Conservation (phyloP, 1,140 invertebrate species). For the Lasioglossum albipes region DNA sequence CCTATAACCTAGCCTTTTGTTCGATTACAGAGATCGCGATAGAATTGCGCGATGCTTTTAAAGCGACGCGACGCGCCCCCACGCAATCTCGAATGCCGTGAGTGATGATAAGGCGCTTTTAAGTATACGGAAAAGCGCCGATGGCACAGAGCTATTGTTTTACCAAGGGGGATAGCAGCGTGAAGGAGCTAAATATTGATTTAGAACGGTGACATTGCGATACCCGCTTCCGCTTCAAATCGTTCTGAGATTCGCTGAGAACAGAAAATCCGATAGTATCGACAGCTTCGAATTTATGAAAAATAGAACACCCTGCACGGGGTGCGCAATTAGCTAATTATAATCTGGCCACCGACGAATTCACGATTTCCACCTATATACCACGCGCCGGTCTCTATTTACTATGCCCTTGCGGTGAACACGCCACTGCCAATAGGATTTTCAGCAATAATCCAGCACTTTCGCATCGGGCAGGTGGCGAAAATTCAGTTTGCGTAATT, state of each 20-base stretch:
- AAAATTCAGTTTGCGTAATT: constrained; percentile 64
- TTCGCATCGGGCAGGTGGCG: constrained; percentile 51
- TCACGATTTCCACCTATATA: constrained; percentile 22
- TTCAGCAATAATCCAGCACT: constrained; percentile 46
- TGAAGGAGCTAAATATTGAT: background rate
- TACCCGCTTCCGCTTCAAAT: too few species aligned
- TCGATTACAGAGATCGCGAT: constrained; percentile 12
- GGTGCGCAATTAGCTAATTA: constrained; percentile 55
- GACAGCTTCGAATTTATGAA: background rate
- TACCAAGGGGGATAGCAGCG: too few species aligned
- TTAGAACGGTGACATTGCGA: background rate
- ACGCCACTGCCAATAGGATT: constrained; percentile 22
- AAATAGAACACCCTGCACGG: background rate
- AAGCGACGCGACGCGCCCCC: background rate
- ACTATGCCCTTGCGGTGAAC: constrained; percentile 2
- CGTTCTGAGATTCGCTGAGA: too few species aligned
- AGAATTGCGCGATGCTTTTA: constrained; percentile 17
- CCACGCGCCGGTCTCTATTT: constrained; percentile 22
- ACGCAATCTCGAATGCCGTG: background rate
- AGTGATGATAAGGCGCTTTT: background rate
- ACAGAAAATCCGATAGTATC: background rate
- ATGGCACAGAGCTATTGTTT: too few species aligned
- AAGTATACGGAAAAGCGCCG: background rate
- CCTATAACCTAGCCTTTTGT: constrained; percentile 33
- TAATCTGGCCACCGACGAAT: constrained; percentile 7